phyloP scores from a whole-genome alignment of 2,888 invertebrate genomes.

The Callinectes sapidus region DNA sequence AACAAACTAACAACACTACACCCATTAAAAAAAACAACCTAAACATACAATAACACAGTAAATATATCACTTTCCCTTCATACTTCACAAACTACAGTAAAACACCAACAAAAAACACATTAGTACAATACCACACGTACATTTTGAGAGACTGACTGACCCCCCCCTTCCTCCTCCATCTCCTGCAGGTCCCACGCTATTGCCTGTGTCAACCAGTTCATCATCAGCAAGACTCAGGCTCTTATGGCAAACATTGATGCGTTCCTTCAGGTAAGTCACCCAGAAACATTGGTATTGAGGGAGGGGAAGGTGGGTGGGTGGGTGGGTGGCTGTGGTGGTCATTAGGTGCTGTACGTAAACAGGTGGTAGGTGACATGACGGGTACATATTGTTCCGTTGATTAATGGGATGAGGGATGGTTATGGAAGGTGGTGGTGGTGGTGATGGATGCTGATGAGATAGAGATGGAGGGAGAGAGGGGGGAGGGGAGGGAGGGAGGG shows the following conservation, averaged over 20 bases:
- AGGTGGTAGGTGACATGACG: not conserved
- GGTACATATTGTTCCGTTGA: not conserved
- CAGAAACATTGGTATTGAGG: too few species aligned
- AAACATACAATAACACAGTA: too few species aligned
- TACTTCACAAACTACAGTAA: too few species aligned
- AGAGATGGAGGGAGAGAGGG: too few species aligned
- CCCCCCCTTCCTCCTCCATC: not conserved
- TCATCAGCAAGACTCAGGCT: conserved; percentile 93
- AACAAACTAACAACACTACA: too few species aligned
- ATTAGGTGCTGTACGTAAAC: not conserved
- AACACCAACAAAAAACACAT: too few species aligned
- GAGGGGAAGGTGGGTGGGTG: too few species aligned
- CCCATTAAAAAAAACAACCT: too few species aligned
- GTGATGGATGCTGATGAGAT: not conserved
- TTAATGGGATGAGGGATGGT: not conserved
- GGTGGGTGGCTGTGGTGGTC: not conserved
- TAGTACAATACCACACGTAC: too few species aligned
- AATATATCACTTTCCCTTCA: too few species aligned
- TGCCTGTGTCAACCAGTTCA: conserved; percentile 99
- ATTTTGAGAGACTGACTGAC: too few species aligned
- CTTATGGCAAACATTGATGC: conserved; percentile 95
- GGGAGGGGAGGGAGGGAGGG: too few species aligned
- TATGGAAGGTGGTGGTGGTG: not conserved
- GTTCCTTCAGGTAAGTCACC: conserved; percentile 81
- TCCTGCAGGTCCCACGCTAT: conserved; percentile 89